Conservation (phyloP, 2,888 invertebrate genomes). For the Leucozona laternaria region DNA sequence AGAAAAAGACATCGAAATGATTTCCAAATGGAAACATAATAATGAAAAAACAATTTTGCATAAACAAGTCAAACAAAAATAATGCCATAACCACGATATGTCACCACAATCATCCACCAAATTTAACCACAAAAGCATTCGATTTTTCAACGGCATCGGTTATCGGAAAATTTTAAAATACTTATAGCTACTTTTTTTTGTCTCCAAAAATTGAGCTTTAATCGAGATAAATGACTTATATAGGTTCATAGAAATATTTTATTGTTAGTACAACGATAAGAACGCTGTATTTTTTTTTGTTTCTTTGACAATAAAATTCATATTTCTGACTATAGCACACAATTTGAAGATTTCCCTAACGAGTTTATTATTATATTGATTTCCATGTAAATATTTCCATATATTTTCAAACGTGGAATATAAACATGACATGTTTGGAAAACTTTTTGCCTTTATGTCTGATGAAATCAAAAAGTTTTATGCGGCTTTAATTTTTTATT, state of each 20-base stretch:
- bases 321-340: constrained; percentile 57
- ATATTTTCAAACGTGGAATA: neutral
- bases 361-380: constrained; percentile 48
- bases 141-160: neutral
- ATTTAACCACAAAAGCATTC: constrained; percentile 18
- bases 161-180: constrained; percentile 2
- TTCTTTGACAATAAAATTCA: constrained; percentile 51
- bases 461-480: too few species aligned
- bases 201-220: constrained; percentile 63
- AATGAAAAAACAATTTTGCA: neutral
- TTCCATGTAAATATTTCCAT: neutral
- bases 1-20: neutral
- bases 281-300: constrained; percentile 20
- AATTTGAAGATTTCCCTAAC: constrained; percentile 53
- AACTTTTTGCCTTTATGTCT: neutral
- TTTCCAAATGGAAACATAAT: neutral
- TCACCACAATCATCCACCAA: constrained; percentile 44
- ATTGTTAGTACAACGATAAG: constrained; percentile 63
- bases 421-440: neutral
- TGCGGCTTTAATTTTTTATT: too few species aligned
- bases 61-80: neutral
- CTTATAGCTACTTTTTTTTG: neutral
- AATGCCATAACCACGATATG: constrained; percentile 51
- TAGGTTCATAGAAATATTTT: constrained; percentile 39
- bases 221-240: constrained; percentile 65